Evolutionary conservation across 2,113 vertebrate species (phyloP).

Genomic region (Paradisaea rubra): DNA sequence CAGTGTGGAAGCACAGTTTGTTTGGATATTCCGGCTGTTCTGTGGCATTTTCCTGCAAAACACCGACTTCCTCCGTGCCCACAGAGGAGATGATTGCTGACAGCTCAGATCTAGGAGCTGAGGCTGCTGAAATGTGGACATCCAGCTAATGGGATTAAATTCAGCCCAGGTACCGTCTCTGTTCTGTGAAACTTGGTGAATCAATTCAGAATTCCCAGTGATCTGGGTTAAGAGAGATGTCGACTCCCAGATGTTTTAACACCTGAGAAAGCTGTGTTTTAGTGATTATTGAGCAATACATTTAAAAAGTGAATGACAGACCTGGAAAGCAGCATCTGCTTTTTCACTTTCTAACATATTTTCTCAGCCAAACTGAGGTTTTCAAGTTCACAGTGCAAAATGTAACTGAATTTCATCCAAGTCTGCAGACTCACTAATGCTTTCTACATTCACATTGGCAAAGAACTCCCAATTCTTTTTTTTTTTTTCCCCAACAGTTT

Average conservation of each 20-base stretch:
- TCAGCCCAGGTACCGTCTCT: neutral
- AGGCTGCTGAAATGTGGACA: neutral
- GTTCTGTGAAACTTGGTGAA: neutral
- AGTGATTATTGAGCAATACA: slow-evolving; percentile 26
- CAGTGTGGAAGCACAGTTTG: neutral
- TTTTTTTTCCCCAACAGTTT: neutral
- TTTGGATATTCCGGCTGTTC: neutral
- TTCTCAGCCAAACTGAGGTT: slow-evolving; percentile 52
- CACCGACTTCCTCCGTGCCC: neutral
- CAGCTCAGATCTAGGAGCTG: neutral
- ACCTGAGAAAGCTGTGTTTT: slow-evolving; percentile 30
- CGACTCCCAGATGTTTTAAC: slow-evolving; percentile 33
- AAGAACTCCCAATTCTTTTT: neutral
- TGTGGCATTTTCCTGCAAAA: neutral
- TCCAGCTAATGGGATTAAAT: slow-evolving; percentile 6
- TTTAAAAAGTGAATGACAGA: slow-evolving; percentile 58
- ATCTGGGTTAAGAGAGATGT: slow-evolving; percentile 25
- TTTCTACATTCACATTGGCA: neutral
- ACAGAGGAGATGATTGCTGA: neutral
- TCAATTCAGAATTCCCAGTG: slow-evolving; percentile 19
- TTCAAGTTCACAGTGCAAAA: slow-evolving; percentile 58
- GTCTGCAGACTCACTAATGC: neutral
- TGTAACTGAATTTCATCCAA: slow-evolving; percentile 50
- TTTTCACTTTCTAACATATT: slow-evolving; percentile 54
- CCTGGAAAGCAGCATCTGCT: slow-evolving; percentile 61